Evolutionary conservation across 2,113 vertebrate genomes (phyloP).

Genomic region (Saimiri boliviensis): DNA sequence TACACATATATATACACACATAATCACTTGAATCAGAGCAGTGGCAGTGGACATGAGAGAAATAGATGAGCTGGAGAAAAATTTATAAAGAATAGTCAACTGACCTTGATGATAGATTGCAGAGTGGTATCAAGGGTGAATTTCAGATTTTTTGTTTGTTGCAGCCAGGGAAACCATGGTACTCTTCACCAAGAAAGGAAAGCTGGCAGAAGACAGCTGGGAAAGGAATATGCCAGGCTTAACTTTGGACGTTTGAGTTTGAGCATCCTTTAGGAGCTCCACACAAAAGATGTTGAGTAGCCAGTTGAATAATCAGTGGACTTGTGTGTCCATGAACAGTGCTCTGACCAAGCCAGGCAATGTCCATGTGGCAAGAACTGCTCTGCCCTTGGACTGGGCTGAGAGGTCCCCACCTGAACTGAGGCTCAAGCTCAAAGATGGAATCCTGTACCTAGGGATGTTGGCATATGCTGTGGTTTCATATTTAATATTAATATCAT

Average conservation of each 20-base stretch:
- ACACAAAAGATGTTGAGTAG: not conserved
- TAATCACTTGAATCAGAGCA: not conserved
- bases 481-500: not conserved
- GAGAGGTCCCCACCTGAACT: not conserved
- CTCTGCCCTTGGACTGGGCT: not conserved
- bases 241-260: not conserved
- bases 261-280: not conserved
- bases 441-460: not conserved
- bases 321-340: not conserved
- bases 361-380: not conserved
- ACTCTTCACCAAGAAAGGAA: not conserved
- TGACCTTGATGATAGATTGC: not conserved
- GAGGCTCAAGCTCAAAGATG: not conserved
- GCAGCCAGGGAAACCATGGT: not conserved
- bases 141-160: not conserved
- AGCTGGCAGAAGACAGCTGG: not conserved
- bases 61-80: not conserved
- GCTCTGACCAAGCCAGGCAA: not conserved
- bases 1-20: too few relatives aligned
- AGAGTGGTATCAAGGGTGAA: not conserved
- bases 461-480: not conserved
- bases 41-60: not conserved
- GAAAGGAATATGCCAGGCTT: not conserved
- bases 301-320: not conserved
- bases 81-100: not conserved